Evolutionary conservation across 1,140 invertebrate genomes (phyloP), one percentile per base, ranked within the genome.

Genomic region (Drosophila parabipectinata): DNA sequence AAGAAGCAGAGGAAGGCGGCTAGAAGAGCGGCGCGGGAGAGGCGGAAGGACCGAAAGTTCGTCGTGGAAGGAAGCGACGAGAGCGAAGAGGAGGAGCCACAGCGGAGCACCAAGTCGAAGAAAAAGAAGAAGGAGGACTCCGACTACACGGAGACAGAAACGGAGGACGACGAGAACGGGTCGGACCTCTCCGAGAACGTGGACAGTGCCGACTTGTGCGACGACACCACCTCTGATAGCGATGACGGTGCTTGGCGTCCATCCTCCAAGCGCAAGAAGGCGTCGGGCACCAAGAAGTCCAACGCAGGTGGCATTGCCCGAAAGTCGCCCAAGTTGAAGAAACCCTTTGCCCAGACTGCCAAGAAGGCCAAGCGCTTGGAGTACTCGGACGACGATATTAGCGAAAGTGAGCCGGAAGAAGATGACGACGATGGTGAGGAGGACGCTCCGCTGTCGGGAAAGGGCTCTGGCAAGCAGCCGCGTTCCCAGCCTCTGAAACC

Each of bases 151-250:
- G 94, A 94, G 7, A 94, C 94, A 0, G 90, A 91, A 32, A 78
- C 83, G 0, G 80, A 81, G 1, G 95, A 95, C 0, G 94, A 93
- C 24, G 93, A 93, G 21, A 93, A 94, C 41, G 68, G 83, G 1
- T 90, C 88, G 0, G 93, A 93, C 41, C 72, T 92, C 4, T 93
- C 93, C 21, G 94, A 94, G 10, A 93, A 93, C 8, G 93, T 95
- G 56, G 94, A 95, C 26, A 94, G 94, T 39, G 94, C 94, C 50
- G 93, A 93, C 67, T 92, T 93, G 14, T 92, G 91, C 32, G 91
- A 92, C 57, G 91, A 92, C 55, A 90, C 89, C 0, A 87, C 88
- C 3, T 91, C 85, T 26, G 89, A 91, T 6, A 91, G 83, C 28
- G 89, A 77, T 0, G 91, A 92, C 50, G 82, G 90, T 6, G 71